These are phyloP conservation scores for Gouania willdenowi DNA, from an alignment of 2,797 vertebrate genomes.

Conservation along the genomic window DNA sequence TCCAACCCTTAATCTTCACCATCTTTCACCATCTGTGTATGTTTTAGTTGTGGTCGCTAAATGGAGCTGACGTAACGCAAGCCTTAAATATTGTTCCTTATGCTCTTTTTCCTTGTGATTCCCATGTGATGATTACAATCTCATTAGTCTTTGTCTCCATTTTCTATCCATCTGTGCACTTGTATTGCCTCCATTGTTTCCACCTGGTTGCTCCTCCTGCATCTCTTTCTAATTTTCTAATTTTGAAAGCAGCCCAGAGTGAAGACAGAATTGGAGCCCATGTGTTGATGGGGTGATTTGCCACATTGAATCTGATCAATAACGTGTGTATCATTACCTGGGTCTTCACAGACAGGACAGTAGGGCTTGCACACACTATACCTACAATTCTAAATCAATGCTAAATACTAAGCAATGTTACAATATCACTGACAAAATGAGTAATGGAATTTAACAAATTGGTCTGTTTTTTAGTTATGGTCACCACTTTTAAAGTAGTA, in stretches of 20 bases:
- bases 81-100: conserved; percentile 18
- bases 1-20: conserved; percentile 4
- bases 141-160: conserved; percentile 20
- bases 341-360: conserved; percentile 23
- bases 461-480: too few relatives aligned
- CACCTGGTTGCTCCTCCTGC: conserved; percentile 13
- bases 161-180: conserved; percentile 19
- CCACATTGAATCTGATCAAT: conserved; percentile 48
- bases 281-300: conserved; percentile 30
- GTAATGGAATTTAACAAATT: too few relatives aligned
- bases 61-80: conserved; percentile 1
- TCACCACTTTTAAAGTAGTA: too few relatives aligned
- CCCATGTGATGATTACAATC: conserved; percentile 12
- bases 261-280: not conserved
- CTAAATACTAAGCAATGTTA: conserved; percentile 11
- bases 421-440: conserved; percentile 4
- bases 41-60: not conserved
- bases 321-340: conserved; percentile 30
- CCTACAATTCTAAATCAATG: conserved; percentile 1
- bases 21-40: not conserved
- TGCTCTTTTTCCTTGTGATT: conserved; percentile 8
- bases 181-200: conserved; percentile 19
- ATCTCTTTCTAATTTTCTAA: conserved; percentile 20
- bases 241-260: conserved; percentile 4
- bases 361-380: conserved; percentile 6